Base-by-base conservation (phyloP, 2,888 invertebrate species). In the Chrysina gloriosa region DNA sequence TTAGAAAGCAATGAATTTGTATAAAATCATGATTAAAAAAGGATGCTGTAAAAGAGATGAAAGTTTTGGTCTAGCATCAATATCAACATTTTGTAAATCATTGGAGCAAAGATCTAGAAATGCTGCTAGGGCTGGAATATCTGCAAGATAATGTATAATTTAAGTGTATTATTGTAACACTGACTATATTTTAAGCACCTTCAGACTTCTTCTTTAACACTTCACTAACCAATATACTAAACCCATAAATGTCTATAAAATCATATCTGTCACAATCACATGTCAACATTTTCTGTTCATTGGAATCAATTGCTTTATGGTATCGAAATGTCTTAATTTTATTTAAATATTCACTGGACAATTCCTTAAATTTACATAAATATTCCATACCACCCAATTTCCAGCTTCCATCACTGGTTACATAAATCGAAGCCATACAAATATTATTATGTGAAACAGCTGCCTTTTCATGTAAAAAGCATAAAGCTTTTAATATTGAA, bases 11-110 rank as follows among this genome's bases (percentile, higher is more conserved):
- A 80, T 94, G 90, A 73, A 96, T 92, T 19, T 88, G 85, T 69
- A 96, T 90, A 80, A 96, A 95, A 77, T 94, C 93, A 78, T 95
- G 94, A 75, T 91, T 93, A 78, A 93, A 95, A 93, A 93, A 48
- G 88, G 88, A 82, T 95, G 93, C 61, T 88, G 83, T 1, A 93
- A 83, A 27, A 93, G 84, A 19, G 88, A 86, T 4, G 88, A 86
- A 29, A 95, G 84, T 70, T 86, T 88, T 2, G 93, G 92, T 65
- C 95, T 87, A 73, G 87, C 83, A 34, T 84, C 81, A 5, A 90
- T 86, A 74, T 90, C 89, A 63, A 85, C 79, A 78, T 90, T 89
- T 77, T 93, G 89, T 64, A 95, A 84, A 74, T 87, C 87, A 56
- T 88, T 88, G 77, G 86, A 87, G 77, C 94, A 93, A 73, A 90